These are phyloP conservation scores for Probosciger aterrimus DNA, from an alignment of 2,113 vertebrate genomes.

Conservation along the genomic window DNA sequence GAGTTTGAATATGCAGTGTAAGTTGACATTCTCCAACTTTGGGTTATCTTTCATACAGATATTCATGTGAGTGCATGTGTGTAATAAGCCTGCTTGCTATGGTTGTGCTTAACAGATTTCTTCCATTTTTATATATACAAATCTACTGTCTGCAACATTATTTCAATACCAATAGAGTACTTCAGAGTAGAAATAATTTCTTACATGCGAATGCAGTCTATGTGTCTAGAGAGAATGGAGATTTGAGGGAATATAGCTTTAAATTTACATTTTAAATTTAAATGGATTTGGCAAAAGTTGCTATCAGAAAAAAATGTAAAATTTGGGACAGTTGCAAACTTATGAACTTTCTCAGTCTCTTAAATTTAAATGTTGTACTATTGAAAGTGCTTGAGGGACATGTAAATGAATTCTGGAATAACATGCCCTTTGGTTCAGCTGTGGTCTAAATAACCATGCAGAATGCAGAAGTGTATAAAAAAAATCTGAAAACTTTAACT, in stretches of 20 bases:
- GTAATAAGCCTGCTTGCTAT: background rate
- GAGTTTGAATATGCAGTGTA: background rate
- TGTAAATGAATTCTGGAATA: background rate
- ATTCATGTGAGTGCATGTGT: background rate
- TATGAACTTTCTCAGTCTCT: constrained; percentile 39
- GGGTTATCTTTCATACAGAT: background rate
- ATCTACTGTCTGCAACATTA: background rate
- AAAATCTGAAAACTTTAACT: background rate
- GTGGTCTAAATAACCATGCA: background rate
- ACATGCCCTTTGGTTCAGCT: background rate
- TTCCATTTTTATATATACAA: constrained; percentile 17
- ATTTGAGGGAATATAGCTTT: background rate
- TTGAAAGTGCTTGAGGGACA: constrained; percentile 24
- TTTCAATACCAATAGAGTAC: constrained; percentile 4
- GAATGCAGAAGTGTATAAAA: background rate
- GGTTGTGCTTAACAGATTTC: constrained; percentile 2
- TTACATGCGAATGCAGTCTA: constrained; percentile 2
- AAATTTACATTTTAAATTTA: constrained; percentile 50
- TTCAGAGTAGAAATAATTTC: constrained; percentile 20
- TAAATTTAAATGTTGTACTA: constrained; percentile 55
- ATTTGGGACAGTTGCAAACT: constrained; percentile 31
- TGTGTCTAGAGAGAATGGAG: constrained; percentile 11
- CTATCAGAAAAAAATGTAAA: constrained; percentile 7
- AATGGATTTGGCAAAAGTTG: constrained; percentile 32
- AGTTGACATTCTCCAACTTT: background rate